Evolutionary conservation across 2,888 invertebrate species (phyloP).

Genomic region (Agelastica alni): DNA sequence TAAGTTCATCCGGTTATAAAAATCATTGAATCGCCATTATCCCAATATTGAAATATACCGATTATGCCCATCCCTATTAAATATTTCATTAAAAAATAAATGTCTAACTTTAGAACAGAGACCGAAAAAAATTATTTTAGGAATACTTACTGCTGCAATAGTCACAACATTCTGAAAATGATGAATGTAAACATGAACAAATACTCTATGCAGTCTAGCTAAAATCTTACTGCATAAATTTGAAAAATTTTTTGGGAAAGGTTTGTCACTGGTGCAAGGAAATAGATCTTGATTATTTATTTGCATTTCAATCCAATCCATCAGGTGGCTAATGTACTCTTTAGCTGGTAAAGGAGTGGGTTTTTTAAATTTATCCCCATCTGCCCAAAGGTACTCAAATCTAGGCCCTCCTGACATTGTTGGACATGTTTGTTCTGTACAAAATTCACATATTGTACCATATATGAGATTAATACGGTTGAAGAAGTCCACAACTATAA

Average conservation of each 20-base stretch:
- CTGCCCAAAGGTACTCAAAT: conserved; percentile 91
- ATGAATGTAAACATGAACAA: conserved; percentile 93
- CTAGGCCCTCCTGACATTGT: conserved; percentile 89
- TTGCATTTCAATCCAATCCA: conserved; percentile 91
- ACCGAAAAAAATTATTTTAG: background rate
- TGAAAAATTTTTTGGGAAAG: conserved; percentile 84
- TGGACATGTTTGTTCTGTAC: conserved; percentile 81
- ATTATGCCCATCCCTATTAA: no score
- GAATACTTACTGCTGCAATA: conserved; percentile 78
- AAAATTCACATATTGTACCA: conserved; percentile 85
- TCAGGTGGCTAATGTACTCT: conserved; percentile 78
- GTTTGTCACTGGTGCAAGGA: conserved; percentile 81
- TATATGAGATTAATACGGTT: conserved; percentile 92
- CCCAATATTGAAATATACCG: no score
- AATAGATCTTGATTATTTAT: conserved; percentile 88
- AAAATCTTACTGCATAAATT: conserved; percentile 83
- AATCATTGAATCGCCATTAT: no score
- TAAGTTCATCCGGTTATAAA: no score
- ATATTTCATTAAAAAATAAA: no score
- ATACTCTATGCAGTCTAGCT: conserved; percentile 84
- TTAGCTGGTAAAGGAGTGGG: conserved; percentile 83
- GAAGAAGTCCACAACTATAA: conserved; percentile 89
- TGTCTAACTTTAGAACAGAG: background rate
- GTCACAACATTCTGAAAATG: conserved; percentile 88
- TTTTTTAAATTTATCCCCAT: conserved; percentile 77